Conservation (phyloP, 2,113 vertebrate genomes). For the Sprattus sprattus region DNA sequence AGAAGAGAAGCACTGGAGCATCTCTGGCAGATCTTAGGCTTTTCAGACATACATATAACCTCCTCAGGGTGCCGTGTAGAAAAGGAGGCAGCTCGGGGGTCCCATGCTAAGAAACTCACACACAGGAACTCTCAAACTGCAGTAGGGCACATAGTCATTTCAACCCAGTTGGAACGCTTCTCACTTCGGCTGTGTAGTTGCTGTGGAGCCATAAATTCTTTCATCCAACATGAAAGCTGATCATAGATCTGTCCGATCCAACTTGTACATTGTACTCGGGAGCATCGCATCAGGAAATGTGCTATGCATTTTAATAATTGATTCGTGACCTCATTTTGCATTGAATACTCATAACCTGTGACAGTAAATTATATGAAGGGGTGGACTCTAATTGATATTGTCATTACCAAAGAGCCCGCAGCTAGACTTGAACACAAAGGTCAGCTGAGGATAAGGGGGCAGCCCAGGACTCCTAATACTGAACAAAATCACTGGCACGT, state of each 20-base stretch:
- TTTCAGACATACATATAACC: constrained; percentile 20
- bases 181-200: not conserved
- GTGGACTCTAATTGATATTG: not conserved
- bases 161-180: not conserved
- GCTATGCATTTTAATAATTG: not conserved
- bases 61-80: constrained; percentile 52
- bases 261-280: not conserved
- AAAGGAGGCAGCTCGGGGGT: constrained; percentile 53
- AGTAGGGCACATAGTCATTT: not conserved
- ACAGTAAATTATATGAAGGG: not conserved
- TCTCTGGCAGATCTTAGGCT: constrained; percentile 35
- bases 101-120: constrained; percentile 1
- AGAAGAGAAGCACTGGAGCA: constrained; percentile 55
- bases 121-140: not conserved
- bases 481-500: not conserved
- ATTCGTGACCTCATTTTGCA: not conserved
- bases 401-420: not conserved
- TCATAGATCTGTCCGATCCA: not conserved
- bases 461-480: not conserved
- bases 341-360: constrained; percentile 12
- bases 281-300: not conserved
- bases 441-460: not conserved
- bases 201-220: not conserved
- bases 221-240: constrained; percentile 31
- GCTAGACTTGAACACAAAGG: not conserved